These are phyloP conservation scores for Phorcus lineatus DNA, from an alignment of 2,888 invertebrate genomes.

Conservation along the genomic window DNA sequence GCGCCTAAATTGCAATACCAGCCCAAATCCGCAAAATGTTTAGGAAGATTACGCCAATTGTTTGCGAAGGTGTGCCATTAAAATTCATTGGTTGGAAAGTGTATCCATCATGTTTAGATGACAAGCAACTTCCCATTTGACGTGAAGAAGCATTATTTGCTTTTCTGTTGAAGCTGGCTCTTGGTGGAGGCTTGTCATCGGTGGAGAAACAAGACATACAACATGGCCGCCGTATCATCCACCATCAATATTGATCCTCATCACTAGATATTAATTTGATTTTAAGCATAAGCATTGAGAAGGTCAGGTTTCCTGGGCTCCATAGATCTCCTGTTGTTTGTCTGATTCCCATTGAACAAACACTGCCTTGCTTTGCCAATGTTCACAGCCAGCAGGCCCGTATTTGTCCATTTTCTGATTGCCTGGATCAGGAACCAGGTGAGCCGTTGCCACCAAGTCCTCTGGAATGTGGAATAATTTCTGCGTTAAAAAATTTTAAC, in stretches of 20 bases:
- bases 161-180: not conserved
- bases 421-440: not conserved
- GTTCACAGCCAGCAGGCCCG: not conserved
- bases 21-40: too few species aligned
- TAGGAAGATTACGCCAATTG: not conserved
- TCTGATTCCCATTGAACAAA: not conserved
- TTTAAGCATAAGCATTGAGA: conserved; percentile 26
- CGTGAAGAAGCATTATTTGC: not conserved
- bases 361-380: not conserved
- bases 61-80: conserved; percentile 12
- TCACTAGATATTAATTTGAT: conserved; percentile 27
- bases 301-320: conserved; percentile 22
- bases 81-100: not conserved
- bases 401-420: not conserved
- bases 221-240: conserved; percentile 16
- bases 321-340: conserved; percentile 18
- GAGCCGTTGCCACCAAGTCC: not conserved
- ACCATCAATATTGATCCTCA: conserved; percentile 16
- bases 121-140: not conserved
- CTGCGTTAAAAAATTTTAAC: too few species aligned
- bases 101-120: not conserved
- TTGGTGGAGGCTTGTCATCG: not conserved
- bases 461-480: not conserved
- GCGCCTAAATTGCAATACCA: too few species aligned
- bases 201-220: not conserved